Evolutionary conservation across 2,888 invertebrate genomes (phyloP), one percentile per base, ranked within the genome.

Genomic region (Troglohyphantes excavatus): DNA sequence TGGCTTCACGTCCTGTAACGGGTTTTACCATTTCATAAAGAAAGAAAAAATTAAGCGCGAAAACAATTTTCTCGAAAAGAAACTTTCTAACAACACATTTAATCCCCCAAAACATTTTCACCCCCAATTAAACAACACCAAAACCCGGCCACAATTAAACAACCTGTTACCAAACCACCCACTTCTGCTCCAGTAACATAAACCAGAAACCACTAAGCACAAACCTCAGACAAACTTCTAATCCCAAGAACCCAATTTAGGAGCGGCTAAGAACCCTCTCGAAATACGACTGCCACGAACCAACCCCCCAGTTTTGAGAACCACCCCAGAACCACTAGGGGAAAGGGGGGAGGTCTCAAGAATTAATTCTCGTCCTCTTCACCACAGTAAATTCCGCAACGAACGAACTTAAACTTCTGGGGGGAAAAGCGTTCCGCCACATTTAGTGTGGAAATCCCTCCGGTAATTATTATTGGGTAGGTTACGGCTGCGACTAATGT

Each of bases 401-500:
- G 63, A 78, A 78, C 78, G 9, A 65, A 78, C 78, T 78, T 43
- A 23, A 61, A 75, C 33, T 75, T 65, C 53, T 33, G 33, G 33
- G 33, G 27, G 67, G n/a, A 65, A 17, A 84, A 73, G 27, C 39
- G 84, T 84, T 84, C n/a, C 75, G 67, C 63, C 33, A 84, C 84
- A 84, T 84, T 84, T 84, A 84, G 75, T 21, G 21, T 29, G 75
- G 67, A 84, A 73, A 84, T 84, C 75, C 65, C 53, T 39, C n/a
- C 46, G 53, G 84, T 67, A 53, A 75, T 65, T 75, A 84, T 63
- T 84, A 73, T 76, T 27, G 29, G 53, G 73, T 21, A 46, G 53
- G 75, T 84, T 84, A 75, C 84, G 65, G 23, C 46, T 53, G 33
- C 70, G 21, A 53, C 19, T 82, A 82, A 82, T 82, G 70, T 82